These are phyloP conservation scores for Aphis craccivora DNA, from an alignment of 1,140 invertebrate species.

Conservation along the genomic window DNA sequence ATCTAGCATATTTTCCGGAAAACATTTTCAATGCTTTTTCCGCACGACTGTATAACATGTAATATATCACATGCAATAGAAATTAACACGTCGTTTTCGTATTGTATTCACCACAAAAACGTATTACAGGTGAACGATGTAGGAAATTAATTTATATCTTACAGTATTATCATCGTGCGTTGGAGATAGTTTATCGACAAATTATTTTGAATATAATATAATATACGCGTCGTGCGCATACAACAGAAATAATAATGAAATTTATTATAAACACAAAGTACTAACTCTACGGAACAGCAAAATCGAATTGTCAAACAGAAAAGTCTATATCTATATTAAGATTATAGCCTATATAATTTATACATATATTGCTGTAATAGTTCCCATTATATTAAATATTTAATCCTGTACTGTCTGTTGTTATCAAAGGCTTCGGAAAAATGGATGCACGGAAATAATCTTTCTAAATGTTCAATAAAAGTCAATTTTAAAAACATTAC, in stretches of 20 bases:
- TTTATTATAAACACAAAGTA: neutral
- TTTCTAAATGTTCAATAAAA: neutral
- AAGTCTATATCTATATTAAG: neutral
- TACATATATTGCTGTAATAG: neutral
- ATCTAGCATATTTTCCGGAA: neutral
- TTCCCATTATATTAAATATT: neutral
- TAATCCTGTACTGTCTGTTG: too few species aligned
- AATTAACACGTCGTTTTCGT: neutral
- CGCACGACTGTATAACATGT: neutral
- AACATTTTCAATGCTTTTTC: neutral
- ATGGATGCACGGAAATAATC: neutral
- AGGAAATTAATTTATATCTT: neutral
- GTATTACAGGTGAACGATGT: neutral
- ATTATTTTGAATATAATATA: neutral
- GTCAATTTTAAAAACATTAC: neutral
- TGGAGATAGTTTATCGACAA: neutral
- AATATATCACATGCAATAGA: slow-evolving; percentile 19
- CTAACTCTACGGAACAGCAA: neutral
- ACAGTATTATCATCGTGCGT: neutral
- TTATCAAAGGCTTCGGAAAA: neutral
- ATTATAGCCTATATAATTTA: neutral
- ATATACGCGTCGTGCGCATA: neutral
- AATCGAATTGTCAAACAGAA: neutral
- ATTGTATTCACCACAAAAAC: neutral
- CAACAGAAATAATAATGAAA: neutral